Evolutionary conservation across 2,888 invertebrate genomes (phyloP).

Genomic region (Strigamia transsilvanica): DNA sequence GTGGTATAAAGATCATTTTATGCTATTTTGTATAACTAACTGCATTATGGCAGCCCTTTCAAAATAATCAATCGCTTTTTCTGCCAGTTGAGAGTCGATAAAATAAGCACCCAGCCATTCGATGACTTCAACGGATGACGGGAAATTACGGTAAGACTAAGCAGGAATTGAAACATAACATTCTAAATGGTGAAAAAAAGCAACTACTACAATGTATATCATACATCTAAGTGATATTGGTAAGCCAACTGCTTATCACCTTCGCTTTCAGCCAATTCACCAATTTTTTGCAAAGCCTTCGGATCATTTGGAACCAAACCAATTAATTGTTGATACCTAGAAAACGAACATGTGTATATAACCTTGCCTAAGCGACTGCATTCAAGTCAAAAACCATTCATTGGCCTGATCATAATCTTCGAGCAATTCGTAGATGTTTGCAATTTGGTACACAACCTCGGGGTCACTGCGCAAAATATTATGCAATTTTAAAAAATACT

Average conservation of each 20-base stretch:
- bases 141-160: constrained; percentile 75
- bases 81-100: constrained; percentile 85
- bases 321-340: constrained; percentile 77
- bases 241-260: constrained; percentile 92
- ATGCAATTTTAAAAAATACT: constrained; percentile 81
- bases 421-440: constrained; percentile 76
- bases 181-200: background rate
- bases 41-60: constrained; percentile 79
- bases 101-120: constrained; percentile 91
- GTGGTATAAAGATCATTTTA: background rate
- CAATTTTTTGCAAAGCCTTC: constrained; percentile 85
- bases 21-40: constrained; percentile 58
- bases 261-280: constrained; percentile 85
- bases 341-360: constrained; percentile 44
- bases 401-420: constrained; percentile 69
- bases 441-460: constrained; percentile 80
- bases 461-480: constrained; percentile 76
- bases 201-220: background rate
- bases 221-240: constrained; percentile 81
- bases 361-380: background rate
- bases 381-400: constrained; percentile 64
- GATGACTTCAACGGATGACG: constrained; percentile 78
- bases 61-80: constrained; percentile 84
- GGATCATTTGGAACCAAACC: constrained; percentile 89
- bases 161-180: background rate